These are phyloP conservation scores for Venustaconcha ellipsiformis DNA, from an alignment of 1,140 invertebrate species.

Conservation along the genomic window DNA sequence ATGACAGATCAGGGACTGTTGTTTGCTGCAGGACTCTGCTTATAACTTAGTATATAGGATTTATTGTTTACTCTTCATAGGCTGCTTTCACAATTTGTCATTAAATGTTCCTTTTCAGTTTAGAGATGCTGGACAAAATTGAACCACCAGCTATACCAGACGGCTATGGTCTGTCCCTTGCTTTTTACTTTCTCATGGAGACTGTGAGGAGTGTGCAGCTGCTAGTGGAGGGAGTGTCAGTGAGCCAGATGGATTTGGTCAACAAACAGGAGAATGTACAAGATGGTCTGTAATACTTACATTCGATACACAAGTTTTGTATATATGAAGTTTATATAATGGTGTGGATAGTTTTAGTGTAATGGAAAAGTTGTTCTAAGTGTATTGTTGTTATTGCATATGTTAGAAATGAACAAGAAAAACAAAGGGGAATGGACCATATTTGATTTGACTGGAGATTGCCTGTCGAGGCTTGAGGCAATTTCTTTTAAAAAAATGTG, in stretches of 20 bases:
- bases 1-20: not conserved
- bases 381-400: no score
- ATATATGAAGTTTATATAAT: no score
- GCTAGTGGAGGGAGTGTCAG: conserved; percentile 53
- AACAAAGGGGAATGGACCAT: no score
- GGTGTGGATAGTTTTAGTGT: no score
- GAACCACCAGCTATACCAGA: conserved; percentile 94
- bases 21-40: not conserved
- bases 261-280: conserved; percentile 5
- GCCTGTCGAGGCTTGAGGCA: no score
- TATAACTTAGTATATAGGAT: not conserved
- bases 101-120: conserved; percentile 73
- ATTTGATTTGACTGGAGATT: no score
- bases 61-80: not conserved
- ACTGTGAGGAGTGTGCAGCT: conserved; percentile 72
- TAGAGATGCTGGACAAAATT: conserved; percentile 95
- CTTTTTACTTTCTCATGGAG: conserved; percentile 92
- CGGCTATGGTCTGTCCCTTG: conserved; percentile 95
- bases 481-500: no score
- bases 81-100: not conserved
- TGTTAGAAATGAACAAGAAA: no score
- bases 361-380: no score
- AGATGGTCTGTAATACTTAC: no score
- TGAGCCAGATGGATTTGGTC: not conserved
- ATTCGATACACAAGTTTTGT: no score